Evolutionary conservation across 1,140 invertebrate species (phyloP).

Genomic region (Diorhabda sublineata): DNA sequence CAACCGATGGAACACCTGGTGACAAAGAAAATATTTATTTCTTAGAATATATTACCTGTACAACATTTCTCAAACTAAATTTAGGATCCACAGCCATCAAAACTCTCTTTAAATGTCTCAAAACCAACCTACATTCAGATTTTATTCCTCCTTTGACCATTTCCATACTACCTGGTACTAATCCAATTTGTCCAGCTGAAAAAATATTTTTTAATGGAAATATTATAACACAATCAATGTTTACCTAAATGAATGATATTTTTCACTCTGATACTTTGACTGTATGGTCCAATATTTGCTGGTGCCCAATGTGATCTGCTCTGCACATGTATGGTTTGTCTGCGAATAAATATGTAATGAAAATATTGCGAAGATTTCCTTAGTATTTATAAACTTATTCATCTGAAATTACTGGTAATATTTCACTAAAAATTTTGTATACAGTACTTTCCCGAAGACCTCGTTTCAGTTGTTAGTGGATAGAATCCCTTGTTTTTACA

Average conservation of each 20-base stretch:
- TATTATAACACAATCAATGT: background rate
- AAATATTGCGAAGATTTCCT: too few species aligned
- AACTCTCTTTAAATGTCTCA: conserved; percentile 77
- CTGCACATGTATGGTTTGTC: conserved; percentile 86
- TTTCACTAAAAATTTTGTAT: too few species aligned
- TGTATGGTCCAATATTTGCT: conserved; percentile 93
- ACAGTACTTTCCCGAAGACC: too few species aligned
- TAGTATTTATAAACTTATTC: too few species aligned
- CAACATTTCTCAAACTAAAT: conserved; percentile 71
- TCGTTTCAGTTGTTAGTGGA: too few species aligned
- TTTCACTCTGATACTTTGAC: conserved; percentile 77
- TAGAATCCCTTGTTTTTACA: too few species aligned
- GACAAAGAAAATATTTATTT: background rate
- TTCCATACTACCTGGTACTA: conserved; percentile 81
- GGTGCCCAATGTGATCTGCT: conserved; percentile 94
- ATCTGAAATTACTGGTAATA: too few species aligned
- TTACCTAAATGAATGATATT: conserved; percentile 70
- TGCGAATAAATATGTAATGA: conserved; percentile 28
- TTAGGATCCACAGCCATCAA: conserved; percentile 73
- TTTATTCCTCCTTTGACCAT: conserved; percentile 66
- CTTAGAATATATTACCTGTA: conserved; percentile 52
- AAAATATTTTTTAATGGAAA: background rate
- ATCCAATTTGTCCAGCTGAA: conserved; percentile 80
- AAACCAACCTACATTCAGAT: conserved; percentile 72
- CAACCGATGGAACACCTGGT: background rate